Conservation (phyloP, 2,113 vertebrate species). For the Chauna torquata region DNA sequence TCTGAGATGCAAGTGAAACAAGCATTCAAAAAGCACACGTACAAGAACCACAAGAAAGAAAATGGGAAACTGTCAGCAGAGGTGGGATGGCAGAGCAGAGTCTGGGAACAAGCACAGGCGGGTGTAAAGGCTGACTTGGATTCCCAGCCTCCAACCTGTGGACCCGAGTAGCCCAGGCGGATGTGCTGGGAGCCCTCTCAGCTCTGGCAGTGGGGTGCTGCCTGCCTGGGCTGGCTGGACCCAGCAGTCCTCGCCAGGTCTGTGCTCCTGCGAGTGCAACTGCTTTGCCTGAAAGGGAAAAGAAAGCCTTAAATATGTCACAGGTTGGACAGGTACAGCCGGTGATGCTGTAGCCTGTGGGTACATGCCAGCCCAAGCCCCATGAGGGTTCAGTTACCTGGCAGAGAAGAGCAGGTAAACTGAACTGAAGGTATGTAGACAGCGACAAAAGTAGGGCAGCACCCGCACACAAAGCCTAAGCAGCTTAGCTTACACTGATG, state of each 20-base stretch:
- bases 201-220: accelerated
- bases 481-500: background rate
- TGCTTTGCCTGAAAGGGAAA: background rate
- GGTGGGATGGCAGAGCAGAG: background rate
- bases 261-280: background rate
- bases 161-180: background rate
- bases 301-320: background rate
- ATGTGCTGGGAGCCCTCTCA: background rate
- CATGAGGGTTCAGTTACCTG: background rate
- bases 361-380: background rate
- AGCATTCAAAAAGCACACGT: background rate
- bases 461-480: background rate
- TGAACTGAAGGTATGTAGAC: background rate
- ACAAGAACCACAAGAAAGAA: background rate
- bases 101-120: background rate
- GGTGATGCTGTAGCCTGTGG: background rate
- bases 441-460: background rate
- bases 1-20: background rate
- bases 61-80: background rate
- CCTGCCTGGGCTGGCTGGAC: background rate
- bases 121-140: background rate
- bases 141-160: background rate
- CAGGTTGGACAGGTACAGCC: background rate
- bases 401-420: background rate
- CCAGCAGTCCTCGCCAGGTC: background rate